Conservation (phyloP, 1,140 invertebrate species). For the Drosophila neocordata region DNA sequence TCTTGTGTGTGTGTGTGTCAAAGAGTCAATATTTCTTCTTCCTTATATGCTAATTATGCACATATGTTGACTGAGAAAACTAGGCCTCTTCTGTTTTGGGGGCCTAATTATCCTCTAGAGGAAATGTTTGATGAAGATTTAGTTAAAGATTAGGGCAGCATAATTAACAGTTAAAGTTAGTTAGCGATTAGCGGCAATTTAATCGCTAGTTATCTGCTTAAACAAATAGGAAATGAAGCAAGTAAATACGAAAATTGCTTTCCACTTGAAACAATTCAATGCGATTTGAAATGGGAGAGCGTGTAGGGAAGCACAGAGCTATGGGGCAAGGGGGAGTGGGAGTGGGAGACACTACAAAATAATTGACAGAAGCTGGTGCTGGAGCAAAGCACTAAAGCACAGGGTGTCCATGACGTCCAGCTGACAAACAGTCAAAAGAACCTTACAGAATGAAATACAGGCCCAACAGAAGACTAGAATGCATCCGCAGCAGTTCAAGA, state of each 20-base stretch:
- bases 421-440: slow-evolving; percentile 66
- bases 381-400: slow-evolving; percentile 13
- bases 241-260: slow-evolving; percentile 68
- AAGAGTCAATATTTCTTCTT: slow-evolving; percentile 71
- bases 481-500: neutral
- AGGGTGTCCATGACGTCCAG: slow-evolving; percentile 43
- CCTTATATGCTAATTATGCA: slow-evolving; percentile 76
- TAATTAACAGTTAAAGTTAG: neutral
- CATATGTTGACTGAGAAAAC: slow-evolving; percentile 66
- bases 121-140: neutral
- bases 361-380: slow-evolving; percentile 56
- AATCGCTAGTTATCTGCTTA: slow-evolving; percentile 64
- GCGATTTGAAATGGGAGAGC: slow-evolving; percentile 29
- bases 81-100: slow-evolving; percentile 51
- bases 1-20: slow-evolving; percentile 16
- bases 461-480: slow-evolving; percentile 34
- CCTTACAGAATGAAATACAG: slow-evolving; percentile 14
- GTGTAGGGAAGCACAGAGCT: neutral
- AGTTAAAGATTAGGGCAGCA: neutral
- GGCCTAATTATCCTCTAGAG: slow-evolving; percentile 8
- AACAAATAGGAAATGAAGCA: slow-evolving; percentile 48
- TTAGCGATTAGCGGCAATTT: slow-evolving; percentile 40
- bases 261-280: slow-evolving; percentile 49
- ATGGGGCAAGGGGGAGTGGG: neutral
- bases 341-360: slow-evolving; percentile 49